These are phyloP conservation scores for Archips xylosteana DNA, from an alignment of 2,888 invertebrate genomes.

Conservation along the genomic window DNA sequence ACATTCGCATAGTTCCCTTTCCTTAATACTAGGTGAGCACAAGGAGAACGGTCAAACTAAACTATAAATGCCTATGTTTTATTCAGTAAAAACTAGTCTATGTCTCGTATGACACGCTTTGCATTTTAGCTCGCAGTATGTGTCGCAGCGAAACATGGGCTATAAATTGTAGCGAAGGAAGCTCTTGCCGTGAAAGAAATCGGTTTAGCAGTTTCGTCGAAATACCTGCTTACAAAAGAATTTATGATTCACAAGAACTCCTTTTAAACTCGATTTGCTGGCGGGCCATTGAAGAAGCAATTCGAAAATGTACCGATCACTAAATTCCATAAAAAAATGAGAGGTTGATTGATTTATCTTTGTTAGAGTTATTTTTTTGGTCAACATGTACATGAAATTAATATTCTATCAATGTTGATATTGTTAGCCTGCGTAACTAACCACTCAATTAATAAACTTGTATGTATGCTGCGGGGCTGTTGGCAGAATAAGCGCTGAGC, in stretches of 20 bases:
- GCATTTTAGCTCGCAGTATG: constrained; percentile 40
- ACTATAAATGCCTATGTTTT: constrained; percentile 19
- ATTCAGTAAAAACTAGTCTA: constrained; percentile 39
- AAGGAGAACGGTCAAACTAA: constrained; percentile 33
- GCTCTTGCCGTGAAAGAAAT: constrained; percentile 40
- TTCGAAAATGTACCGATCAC: background rate
- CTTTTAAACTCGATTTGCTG: constrained; percentile 17
- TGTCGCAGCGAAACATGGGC: constrained; percentile 39
- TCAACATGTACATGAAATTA: no score
- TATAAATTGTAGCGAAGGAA: constrained; percentile 39
- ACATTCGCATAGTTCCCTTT: background rate
- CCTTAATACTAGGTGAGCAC: background rate
- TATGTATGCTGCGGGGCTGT: background rate
- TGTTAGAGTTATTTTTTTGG: background rate
- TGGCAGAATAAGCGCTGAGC: background rate
- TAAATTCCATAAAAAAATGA: background rate
- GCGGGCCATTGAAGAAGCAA: background rate
- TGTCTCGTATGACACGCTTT: constrained; percentile 39
- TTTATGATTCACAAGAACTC: constrained; percentile 37
- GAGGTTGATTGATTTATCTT: background rate
- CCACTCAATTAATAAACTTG: background rate
- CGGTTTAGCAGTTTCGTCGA: constrained; percentile 38
- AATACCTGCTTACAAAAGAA: constrained; percentile 41
- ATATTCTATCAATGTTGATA: no score
- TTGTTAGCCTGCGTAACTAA: background rate